Base-by-base conservation (phyloP, 2,797 vertebrate species). In the Hozukius guyotensis region DNA sequence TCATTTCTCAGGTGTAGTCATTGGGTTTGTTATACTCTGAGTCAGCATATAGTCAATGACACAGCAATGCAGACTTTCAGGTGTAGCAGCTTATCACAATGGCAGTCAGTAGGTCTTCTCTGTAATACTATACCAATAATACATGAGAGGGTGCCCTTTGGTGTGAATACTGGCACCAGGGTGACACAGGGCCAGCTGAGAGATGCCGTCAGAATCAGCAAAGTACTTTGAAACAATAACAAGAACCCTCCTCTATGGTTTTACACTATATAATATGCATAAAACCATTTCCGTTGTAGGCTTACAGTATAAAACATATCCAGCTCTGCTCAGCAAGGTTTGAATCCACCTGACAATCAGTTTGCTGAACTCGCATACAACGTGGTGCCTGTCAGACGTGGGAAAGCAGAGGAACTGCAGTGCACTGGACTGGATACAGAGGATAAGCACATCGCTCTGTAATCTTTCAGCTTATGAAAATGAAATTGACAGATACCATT, bases 401-500 rank as follows among this genome's bases (percentile, higher is more conserved):
- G 87, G 90, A 94, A 93, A 77, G 25, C 69, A 70, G 77, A 72
- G 55, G 42, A 72, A 64, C 32, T 55, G 72, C 46, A 22, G 76
- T 65, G 64, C 31, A 22, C 73, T 83, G 81, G 80, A 82, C 82
- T 85, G 83, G 68, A 81, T 27, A 76, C 81, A 81, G 72, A 82
- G 83, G 78, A 87, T 91, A 79, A 93, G 86, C 80, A 80, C 84
- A 72, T 80, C 3, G 46, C 82, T 81, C 84, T 88, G 63, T 91
- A 89, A 89, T 89, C 84, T 87, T 55, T 80, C 46, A 80, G 80
- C 88, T 91, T 81, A 88, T 87, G 88, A 92, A 93, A 90, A 92
- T 92, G 38, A 94, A 88, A 93, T 90, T 82, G 87, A 93, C 88
- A 91, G 87, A 81, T 75, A 90, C 75, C 72, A 83, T 87, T 88